Percentiles rank a stretch among this genome's conserved stretches.
Evolutionary conservation across 1,140 invertebrate species (phyloP).

Genomic region (Sitodiplosis mosellana): DNA sequence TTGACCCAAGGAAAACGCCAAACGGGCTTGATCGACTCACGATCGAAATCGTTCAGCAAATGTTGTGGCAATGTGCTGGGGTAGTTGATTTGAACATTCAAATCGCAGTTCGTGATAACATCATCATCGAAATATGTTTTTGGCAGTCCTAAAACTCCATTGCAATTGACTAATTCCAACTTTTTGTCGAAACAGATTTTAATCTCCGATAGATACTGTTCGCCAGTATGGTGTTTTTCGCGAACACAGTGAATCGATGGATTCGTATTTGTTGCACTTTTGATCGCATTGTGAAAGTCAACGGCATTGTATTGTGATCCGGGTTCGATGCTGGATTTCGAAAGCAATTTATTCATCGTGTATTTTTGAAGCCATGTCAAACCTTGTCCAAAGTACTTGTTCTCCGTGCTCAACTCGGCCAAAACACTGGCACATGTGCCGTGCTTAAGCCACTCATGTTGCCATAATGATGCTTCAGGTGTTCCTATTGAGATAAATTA

Average conservation of each 20-base stretch:
- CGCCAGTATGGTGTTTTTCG: conserved; percentile 29
- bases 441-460: conserved; percentile 72
- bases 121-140: conserved; percentile 18
- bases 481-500: conserved; percentile 21
- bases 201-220: conserved; percentile 39
- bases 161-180: conserved; percentile 36
- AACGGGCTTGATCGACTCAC: conserved; percentile 1
- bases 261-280: conserved; percentile 31
- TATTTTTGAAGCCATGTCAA: conserved; percentile 40
- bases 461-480: conserved; percentile 44
- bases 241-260: conserved; percentile 40
- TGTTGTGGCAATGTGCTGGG: conserved; percentile 24
- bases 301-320: conserved; percentile 32
- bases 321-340: conserved; percentile 35
- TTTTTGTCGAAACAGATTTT: conserved; percentile 45
- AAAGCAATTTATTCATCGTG: conserved; percentile 41
- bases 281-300: conserved; percentile 37
- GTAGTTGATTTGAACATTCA: conserved; percentile 33
- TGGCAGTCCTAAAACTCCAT: conserved; percentile 23
- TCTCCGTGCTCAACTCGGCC: conserved; percentile 38
- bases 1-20: conserved; percentile 27
- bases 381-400: conserved; percentile 54
- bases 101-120: conserved; percentile 36
- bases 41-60: not conserved
- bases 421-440: conserved; percentile 55